These are phyloP conservation scores for Cinclus cinclus DNA, from an alignment of 2,113 vertebrate genomes.

Conservation along the genomic window DNA sequence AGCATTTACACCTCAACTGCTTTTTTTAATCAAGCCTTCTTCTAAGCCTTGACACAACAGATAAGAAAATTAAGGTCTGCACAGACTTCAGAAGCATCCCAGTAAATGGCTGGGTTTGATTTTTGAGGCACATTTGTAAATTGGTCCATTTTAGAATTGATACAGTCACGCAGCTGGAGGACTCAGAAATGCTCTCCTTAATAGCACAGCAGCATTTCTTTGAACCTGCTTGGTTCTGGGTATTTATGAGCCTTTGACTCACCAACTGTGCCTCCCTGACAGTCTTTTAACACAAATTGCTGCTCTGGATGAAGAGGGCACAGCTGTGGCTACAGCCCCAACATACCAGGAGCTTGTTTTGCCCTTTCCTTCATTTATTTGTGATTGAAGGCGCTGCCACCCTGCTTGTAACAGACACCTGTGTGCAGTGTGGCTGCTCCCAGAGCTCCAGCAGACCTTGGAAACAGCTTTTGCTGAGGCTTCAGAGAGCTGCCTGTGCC, in stretches of 20 bases:
- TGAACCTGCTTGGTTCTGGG: not conserved
- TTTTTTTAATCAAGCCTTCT: not conserved
- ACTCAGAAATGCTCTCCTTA: not conserved
- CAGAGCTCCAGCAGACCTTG: not conserved
- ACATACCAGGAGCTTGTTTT: not conserved
- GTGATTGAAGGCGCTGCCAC: not conserved
- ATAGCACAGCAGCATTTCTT: not conserved
- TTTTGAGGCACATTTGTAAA: not conserved
- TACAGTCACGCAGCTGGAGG: not conserved
- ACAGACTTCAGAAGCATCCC: not conserved
- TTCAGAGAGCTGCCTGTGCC: not conserved
- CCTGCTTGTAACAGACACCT: not conserved
- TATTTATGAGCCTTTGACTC: not conserved
- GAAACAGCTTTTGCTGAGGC: not conserved
- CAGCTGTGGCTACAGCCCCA: not conserved
- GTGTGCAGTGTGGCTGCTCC: not conserved
- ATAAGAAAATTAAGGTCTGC: not conserved
- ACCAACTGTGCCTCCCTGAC: not conserved
- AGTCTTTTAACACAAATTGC: not conserved
- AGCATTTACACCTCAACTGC: not conserved
- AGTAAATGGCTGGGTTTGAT: not conserved
- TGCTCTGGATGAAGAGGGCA: not conserved
- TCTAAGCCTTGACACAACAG: not conserved
- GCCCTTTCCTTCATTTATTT: not conserved
- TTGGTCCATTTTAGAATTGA: not conserved